Conservation (phyloP, 2,888 invertebrate genomes). For the Mechanitis mazaeus region DNA sequence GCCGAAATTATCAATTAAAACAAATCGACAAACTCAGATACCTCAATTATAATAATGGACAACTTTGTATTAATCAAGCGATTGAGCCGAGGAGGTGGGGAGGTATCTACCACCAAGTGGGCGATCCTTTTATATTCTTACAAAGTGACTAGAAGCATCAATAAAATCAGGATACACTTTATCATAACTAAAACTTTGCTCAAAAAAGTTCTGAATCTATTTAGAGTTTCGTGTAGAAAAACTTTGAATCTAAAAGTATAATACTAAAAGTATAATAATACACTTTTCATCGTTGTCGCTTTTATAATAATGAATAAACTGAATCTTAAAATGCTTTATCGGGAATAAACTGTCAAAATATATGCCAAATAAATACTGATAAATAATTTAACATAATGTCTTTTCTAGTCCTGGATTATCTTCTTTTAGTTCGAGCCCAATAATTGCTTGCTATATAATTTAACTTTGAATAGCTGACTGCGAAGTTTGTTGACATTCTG, state of each 20-base stretch:
- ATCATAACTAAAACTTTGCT: not conserved
- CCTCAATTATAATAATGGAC: slow-evolving; percentile 52
- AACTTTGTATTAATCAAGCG: slow-evolving; percentile 52
- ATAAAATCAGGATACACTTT: slow-evolving; percentile 3
- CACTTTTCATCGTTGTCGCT: too few relatives aligned
- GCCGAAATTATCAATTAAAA: slow-evolving; percentile 43
- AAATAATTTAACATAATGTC: not conserved
- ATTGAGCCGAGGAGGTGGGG: slow-evolving; percentile 35
- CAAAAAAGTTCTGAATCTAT: not conserved
- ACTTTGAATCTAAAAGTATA: not conserved
- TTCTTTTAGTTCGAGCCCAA: slow-evolving; percentile 38
- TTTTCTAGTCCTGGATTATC: slow-evolving; percentile 15
- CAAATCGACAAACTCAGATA: slow-evolving; percentile 41
- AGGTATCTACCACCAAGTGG: slow-evolving; percentile 27
- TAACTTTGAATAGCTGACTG: slow-evolving; percentile 48
- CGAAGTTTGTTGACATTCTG: slow-evolving; percentile 44
- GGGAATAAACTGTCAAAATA: too few relatives aligned
- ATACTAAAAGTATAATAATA: not conserved
- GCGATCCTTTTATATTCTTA: slow-evolving; percentile 17
- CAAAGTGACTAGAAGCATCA: slow-evolving; percentile 26
- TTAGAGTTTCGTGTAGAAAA: not conserved
- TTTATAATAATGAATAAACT: too few relatives aligned
- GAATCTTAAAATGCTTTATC: too few relatives aligned
- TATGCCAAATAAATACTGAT: not conserved
- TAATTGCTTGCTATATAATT: slow-evolving; percentile 50